phyloP scores from a whole-genome alignment of 2,888 invertebrate genomes.

The Scaptomyza flava region DNA sequence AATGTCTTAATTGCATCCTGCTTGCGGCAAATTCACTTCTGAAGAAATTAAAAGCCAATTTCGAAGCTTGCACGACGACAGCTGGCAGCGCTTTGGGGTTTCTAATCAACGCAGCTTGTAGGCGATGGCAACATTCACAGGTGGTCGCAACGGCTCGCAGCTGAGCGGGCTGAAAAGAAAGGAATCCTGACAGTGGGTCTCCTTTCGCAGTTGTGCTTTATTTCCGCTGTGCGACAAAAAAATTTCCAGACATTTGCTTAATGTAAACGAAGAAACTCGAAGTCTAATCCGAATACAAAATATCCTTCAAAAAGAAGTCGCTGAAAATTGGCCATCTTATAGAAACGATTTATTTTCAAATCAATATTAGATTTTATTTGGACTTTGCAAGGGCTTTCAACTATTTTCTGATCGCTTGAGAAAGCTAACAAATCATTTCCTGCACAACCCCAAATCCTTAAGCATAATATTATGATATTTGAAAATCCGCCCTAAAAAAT shows the following conservation, averaged over 20 bases:
- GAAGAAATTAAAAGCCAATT: constrained; percentile 77
- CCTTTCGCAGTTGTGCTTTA: constrained; percentile 53
- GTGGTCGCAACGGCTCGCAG: background rate
- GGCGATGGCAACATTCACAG: constrained; percentile 16
- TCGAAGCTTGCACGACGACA: constrained; percentile 46
- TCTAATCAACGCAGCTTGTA: constrained; percentile 64
- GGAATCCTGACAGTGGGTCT: constrained; percentile 13
- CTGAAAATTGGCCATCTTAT: background rate
- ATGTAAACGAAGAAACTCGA: constrained; percentile 12
- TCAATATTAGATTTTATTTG: background rate
- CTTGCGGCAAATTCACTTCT: constrained; percentile 70
- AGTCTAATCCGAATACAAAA: background rate
- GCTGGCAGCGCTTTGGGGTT: constrained; percentile 54
- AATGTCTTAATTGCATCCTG: constrained; percentile 78
- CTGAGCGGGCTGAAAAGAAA: background rate
- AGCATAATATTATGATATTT: constrained; percentile 43
- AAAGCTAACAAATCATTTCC: no score
- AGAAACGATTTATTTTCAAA: background rate
- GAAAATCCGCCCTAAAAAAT: constrained; percentile 46
- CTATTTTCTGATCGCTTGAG: background rate
- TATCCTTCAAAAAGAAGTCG: constrained; percentile 1
- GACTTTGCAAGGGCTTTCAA: background rate
- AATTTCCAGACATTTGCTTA: constrained; percentile 42
- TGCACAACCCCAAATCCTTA: background rate
- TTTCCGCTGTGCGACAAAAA: constrained; percentile 58